phyloP scores from a whole-genome alignment of 2,797 vertebrate genomes.

The Pachyuromys duprasi region DNA sequence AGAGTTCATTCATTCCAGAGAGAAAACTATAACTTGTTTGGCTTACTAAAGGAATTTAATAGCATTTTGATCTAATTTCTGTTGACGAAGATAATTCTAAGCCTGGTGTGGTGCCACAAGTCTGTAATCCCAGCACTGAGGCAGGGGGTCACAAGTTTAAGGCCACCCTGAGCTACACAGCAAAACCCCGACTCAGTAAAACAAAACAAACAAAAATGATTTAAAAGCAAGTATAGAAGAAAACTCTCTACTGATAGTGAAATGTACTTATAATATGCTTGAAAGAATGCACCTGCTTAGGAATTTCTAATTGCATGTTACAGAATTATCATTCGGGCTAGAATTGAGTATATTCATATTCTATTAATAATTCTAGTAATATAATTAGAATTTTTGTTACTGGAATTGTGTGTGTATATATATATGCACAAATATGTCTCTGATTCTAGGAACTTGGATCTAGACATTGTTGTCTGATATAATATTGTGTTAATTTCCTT shows the following conservation, averaged over 20 bases:
- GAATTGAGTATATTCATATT: slow-evolving; percentile 34
- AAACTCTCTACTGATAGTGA: slow-evolving; percentile 23
- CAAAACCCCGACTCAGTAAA: not conserved
- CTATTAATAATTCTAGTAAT: slow-evolving; percentile 44
- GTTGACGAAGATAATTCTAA: slow-evolving; percentile 61
- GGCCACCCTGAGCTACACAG: not conserved
- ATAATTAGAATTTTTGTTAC: slow-evolving; percentile 50
- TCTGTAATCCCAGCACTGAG: not conserved
- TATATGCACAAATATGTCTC: not conserved
- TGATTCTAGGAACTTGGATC: slow-evolving; percentile 30
- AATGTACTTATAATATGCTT: slow-evolving; percentile 21
- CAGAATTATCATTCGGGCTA: slow-evolving; percentile 21
- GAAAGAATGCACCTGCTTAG: slow-evolving; percentile 12
- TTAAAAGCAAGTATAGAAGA: slow-evolving; percentile 36
- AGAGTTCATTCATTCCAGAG: slow-evolving; percentile 43
- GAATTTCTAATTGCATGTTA: slow-evolving; percentile 23
- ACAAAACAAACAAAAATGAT: not conserved
- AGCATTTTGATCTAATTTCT: slow-evolving; percentile 59
- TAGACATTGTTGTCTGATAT: not conserved
- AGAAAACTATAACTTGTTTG: slow-evolving; percentile 44
- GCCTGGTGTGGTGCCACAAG: not conserved
- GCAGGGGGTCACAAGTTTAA: not conserved
- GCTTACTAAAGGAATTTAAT: slow-evolving; percentile 40
- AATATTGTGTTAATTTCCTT: not conserved
- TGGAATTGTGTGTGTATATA: not conserved